Evolutionary conservation across 1,140 invertebrate species (phyloP).

Genomic region (Dryas iulia): DNA sequence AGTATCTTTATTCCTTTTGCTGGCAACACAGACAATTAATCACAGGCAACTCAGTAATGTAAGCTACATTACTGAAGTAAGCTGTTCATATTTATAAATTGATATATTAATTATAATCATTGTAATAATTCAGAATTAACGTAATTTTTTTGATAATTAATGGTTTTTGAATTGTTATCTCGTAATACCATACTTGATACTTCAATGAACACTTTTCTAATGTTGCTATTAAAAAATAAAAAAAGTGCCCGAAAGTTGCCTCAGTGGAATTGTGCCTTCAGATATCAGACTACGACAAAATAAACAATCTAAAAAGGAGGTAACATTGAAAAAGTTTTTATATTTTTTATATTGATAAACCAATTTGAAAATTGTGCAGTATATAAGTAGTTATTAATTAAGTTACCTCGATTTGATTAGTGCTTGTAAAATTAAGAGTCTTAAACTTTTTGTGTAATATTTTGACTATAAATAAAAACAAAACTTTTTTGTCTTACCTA

Average conservation of each 20-base stretch:
- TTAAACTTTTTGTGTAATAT: background rate
- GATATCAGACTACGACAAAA: too few relatives aligned
- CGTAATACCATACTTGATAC: background rate
- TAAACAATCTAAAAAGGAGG: background rate
- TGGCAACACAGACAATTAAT: background rate
- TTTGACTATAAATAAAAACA: conserved; percentile 17
- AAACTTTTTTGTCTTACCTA: conserved; percentile 52
- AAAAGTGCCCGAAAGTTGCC: too few relatives aligned
- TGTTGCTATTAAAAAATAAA: background rate
- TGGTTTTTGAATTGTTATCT: too few relatives aligned
- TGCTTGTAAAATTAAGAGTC: background rate
- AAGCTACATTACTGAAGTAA: too few relatives aligned
- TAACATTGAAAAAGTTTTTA: background rate
- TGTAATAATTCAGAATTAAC: too few relatives aligned
- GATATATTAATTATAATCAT: too few relatives aligned
- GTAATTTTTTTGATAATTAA: too few relatives aligned
- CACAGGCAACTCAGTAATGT: too few relatives aligned
- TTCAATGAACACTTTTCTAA: background rate
- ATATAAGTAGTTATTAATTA: background rate
- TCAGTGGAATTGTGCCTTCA: too few relatives aligned
- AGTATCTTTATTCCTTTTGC: conserved; percentile 37
- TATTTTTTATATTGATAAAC: too few relatives aligned
- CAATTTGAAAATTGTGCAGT: background rate
- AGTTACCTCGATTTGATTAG: background rate
- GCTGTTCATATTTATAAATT: too few relatives aligned